phyloP scores from a whole-genome alignment of 1,140 invertebrate genomes.

The Oedothorax gibbosus region DNA sequence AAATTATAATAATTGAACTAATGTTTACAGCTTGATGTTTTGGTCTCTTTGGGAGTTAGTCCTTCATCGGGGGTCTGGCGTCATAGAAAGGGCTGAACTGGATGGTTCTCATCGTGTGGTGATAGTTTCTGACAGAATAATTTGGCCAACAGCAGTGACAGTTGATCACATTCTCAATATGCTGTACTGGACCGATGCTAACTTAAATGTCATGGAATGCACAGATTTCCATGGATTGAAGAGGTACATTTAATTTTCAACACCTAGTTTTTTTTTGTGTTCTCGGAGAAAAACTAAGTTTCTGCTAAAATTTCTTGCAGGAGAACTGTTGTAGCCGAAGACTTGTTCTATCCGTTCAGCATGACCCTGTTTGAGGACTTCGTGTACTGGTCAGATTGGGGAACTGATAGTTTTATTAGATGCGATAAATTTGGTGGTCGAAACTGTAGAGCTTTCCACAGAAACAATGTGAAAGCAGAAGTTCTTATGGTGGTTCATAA shows the following conservation, averaged over 20 bases:
- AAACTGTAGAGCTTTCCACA: background rate
- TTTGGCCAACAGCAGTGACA: constrained; percentile 71
- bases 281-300: background rate
- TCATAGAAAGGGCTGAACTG: constrained; percentile 86
- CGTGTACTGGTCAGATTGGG: constrained; percentile 70
- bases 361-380: constrained; percentile 71
- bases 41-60: constrained; percentile 11
- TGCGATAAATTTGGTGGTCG: constrained; percentile 68
- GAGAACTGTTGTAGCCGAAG: constrained; percentile 17
- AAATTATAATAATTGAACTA: background rate
- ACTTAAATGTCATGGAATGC: constrained; percentile 70
- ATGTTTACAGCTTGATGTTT: constrained; percentile 31
- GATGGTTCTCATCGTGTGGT: constrained; percentile 83
- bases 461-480: constrained; percentile 23
- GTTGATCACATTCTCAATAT: constrained; percentile 70
- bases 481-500: constrained; percentile 36
- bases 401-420: constrained; percentile 42
- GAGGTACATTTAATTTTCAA: constrained; percentile 16
- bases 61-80: background rate
- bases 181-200: constrained; percentile 72
- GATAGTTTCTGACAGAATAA: constrained; percentile 74
- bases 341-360: constrained; percentile 22
- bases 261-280: background rate
- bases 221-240: constrained; percentile 59
- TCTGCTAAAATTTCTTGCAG: background rate